Conservation (phyloP, 2,113 vertebrate species). For the Gobiocypris rarus region DNA sequence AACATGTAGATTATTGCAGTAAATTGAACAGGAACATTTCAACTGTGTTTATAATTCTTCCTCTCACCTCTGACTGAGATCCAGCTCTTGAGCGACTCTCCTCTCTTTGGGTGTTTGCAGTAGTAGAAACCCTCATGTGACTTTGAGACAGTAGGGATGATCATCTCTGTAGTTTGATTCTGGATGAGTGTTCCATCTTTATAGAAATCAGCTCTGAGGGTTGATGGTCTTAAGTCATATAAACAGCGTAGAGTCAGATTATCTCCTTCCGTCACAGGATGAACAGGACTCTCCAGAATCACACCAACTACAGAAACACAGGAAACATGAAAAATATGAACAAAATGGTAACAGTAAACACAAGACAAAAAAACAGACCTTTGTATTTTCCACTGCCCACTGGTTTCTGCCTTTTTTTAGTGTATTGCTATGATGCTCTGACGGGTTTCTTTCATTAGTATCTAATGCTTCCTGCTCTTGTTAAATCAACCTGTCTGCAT, state of each 20-base stretch:
- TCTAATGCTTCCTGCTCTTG: neutral
- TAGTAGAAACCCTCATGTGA: constrained; percentile 43
- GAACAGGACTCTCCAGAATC: constrained; percentile 48
- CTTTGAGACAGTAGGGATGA: constrained; percentile 31
- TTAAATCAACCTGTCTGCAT: neutral
- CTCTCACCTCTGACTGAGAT: constrained; percentile 45
- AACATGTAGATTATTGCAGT: too few relatives aligned
- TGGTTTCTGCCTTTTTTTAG: too few relatives aligned
- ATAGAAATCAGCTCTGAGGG: constrained; percentile 35
- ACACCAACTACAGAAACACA: constrained; percentile 14
- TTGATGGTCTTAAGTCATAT: neutral
- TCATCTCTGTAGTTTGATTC: constrained; percentile 39
- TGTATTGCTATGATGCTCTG: too few relatives aligned
- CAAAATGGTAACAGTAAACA: too few relatives aligned
- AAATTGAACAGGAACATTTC: neutral
- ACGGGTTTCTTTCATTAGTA: too few relatives aligned
- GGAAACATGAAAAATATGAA: too few relatives aligned
- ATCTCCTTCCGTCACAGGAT: constrained; percentile 48
- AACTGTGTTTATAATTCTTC: neutral
- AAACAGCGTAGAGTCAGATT: constrained; percentile 44
- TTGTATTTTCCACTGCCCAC: too few relatives aligned
- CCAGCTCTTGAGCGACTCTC: constrained; percentile 24
- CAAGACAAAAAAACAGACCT: too few relatives aligned
- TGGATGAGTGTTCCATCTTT: constrained; percentile 38
- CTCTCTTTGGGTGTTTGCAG: constrained; percentile 37